These are phyloP conservation scores for Sanderia malayensis DNA, from an alignment of 30 jellyfish, hydroid and myxozoan species.

Conservation along the genomic window DNA sequence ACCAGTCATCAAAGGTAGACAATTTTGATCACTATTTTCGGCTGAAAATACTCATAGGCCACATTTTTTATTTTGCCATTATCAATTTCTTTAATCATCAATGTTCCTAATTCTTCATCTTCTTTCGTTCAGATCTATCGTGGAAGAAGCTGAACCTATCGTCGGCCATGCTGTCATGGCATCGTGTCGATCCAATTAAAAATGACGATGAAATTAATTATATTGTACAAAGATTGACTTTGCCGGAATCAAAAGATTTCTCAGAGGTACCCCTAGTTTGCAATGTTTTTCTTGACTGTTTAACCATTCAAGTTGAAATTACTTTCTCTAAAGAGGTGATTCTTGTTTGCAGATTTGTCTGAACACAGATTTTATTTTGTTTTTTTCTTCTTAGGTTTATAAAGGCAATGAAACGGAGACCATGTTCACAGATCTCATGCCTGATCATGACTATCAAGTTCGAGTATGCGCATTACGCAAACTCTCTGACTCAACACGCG, in stretches of 20 bases:
- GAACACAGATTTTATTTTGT: too few species aligned
- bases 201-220: constrained; percentile 70
- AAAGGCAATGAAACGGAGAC: constrained; percentile 58
- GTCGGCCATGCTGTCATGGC: constrained; percentile 75
- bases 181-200: constrained; percentile 48
- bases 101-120: too few species aligned
- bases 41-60: too few species aligned
- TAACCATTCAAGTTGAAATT: too few species aligned
- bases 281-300: too few species aligned
- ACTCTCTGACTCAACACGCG: constrained; percentile 53
- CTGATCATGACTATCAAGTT: constrained; percentile 68
- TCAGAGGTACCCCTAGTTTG: constrained; percentile 73
- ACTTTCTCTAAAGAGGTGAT: too few species aligned
- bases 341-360: too few species aligned
- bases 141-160: constrained; percentile 38
- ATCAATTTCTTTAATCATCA: not conserved
- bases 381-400: constrained; percentile 62
- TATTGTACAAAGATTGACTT: constrained; percentile 55
- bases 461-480: constrained; percentile 84
- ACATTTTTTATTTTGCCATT: not conserved
- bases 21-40: too few species aligned
- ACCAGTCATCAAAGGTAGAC: constrained; percentile 72
- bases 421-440: constrained; percentile 38
- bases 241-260: constrained; percentile 72
- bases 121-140: constrained; percentile 62